Base-by-base conservation (phyloP, 2,797 vertebrate genomes). In the Eidolon dupreanum region DNA sequence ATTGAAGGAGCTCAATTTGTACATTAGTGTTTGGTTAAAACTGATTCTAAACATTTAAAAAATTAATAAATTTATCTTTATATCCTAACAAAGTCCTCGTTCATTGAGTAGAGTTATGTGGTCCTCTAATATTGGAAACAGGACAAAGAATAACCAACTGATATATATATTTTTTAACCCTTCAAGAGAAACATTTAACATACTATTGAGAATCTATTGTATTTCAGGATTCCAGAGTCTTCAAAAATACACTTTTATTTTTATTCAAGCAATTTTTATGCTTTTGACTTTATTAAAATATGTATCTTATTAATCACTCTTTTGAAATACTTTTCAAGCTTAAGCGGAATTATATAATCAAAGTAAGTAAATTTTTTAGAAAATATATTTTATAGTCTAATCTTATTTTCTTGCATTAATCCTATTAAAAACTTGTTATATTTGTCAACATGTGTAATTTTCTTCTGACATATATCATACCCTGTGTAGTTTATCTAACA, bases 211-310 rank as follows among this genome's bases (percentile, higher is more conserved):
- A 70, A 31, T 1, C 19, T 57, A 74, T 36, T 84, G 22, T 26
- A 49, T 96, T 68, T 36, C 68, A 90, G 85, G 41, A 51, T 75
- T 55, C 19, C 16, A 65, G 46, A 53, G 2, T 11, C 57, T 94
- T 93, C 2, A 28, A 66, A 95, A 92, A 26, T 49, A 51, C 5
- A 2, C 11, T 31, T 94, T 74, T 63, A 83, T 82, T 90, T 90
- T 70, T 57, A 53, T n/a, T 43, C 38, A 66, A 61, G 53, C 3
- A 75, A 65, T 51, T 83, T 93, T 79, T 90, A 31, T 91, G 24
- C 31, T 89, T 90, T 91, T 84, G 49, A 78, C n/a, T 93, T 94
- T 89, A 86, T 73, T 79, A 77, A 90, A 65, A 16, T 16, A 70
- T 17, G 0, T 65, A 10, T 71, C 24, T 89, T 59, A 41, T 73